phyloP scores from a whole-genome alignment of 2,888 invertebrate genomes.

The Halocaridina rubra region DNA sequence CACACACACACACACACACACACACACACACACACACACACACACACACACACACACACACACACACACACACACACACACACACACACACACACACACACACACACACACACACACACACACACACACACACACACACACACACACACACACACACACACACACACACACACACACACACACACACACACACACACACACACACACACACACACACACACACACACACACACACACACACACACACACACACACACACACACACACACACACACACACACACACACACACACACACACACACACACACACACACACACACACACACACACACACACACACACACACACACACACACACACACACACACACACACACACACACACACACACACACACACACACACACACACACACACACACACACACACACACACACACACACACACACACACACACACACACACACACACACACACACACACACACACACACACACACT shows the following conservation, averaged over 20 bases:
- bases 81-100: too few species aligned
- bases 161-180: background rate
- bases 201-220: background rate
- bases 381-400: background rate
- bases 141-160: background rate
- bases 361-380: background rate
- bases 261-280: background rate
- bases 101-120: background rate
- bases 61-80: too few species aligned
- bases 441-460: background rate
- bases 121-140: background rate
- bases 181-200: background rate
- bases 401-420: background rate
- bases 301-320: background rate
- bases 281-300: background rate
- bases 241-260: too few species aligned
- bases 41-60: background rate
- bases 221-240: background rate
- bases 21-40: background rate
- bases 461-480: background rate
- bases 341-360: constrained; percentile 24
- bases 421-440: background rate
- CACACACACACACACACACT: too few species aligned
- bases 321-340: background rate
- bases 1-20: background rate